phyloP scores from a whole-genome alignment of 2,113 vertebrate genomes.

The Xenopus tropicalis region DNA sequence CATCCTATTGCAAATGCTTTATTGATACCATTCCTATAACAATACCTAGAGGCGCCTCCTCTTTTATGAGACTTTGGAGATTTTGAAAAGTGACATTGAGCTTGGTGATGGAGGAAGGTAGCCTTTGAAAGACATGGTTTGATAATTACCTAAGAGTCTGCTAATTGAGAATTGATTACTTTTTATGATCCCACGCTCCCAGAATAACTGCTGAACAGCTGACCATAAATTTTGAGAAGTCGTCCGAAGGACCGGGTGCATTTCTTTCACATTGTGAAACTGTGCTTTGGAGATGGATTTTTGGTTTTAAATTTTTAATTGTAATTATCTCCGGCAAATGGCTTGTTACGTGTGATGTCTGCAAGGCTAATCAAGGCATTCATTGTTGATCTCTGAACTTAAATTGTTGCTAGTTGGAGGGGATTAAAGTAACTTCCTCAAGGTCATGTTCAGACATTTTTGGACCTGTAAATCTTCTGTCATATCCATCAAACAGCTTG shows the following conservation, averaged over 20 bases:
- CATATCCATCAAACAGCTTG: not conserved
- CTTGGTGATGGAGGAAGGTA: not conserved
- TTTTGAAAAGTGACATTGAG: conserved; percentile 38
- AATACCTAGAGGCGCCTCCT: not conserved
- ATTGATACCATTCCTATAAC: not conserved
- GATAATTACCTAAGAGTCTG: conserved; percentile 37
- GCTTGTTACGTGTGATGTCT: not conserved
- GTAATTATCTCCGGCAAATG: conserved; percentile 28
- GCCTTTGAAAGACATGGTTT: conserved; percentile 21
- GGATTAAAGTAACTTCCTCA: conserved; percentile 18
- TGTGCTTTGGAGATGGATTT: conserved; percentile 4
- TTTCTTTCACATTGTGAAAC: conserved; percentile 19
- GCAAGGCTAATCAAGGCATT: not conserved
- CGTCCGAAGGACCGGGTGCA: conserved; percentile 22
- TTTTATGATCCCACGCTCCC: conserved; percentile 49
- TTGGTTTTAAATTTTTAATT: conserved; percentile 40
- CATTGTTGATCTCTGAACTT: not conserved
- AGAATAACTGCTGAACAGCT: conserved; percentile 56
- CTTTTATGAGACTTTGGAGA: conserved; percentile 1
- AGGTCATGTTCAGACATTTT: conserved; percentile 8
- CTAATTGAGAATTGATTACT: conserved; percentile 48
- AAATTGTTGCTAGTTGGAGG: conserved; percentile 8
- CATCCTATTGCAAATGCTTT: not conserved
- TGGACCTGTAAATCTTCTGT: not conserved
- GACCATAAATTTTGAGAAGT: conserved; percentile 39